A percentile compares a stretch with the other conserved stretches of the same genome.
phyloP scores from a whole-genome alignment of 2,888 invertebrate genomes.

The Pandemis corylana region DNA sequence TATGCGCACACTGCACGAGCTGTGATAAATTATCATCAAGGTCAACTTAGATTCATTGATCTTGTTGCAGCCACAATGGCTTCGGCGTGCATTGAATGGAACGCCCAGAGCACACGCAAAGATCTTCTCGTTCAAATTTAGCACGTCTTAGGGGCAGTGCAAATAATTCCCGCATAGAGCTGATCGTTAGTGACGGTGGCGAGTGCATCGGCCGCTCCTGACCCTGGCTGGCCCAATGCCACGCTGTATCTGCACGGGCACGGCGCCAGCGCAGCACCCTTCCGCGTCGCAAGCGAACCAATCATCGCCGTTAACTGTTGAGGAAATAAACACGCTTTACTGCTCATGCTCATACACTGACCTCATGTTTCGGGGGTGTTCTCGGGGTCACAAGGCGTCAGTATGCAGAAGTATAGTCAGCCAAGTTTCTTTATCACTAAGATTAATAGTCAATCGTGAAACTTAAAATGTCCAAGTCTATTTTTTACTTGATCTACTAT shows the following conservation, averaged over 20 bases:
- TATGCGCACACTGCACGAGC: not conserved
- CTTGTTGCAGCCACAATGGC: not conserved
- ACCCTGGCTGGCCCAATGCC: conserved; percentile 84
- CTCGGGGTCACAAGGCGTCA: not conserved
- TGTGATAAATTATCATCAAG: not conserved
- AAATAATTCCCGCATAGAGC: conserved; percentile 27
- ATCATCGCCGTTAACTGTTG: conserved; percentile 47
- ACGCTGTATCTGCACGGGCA: conserved; percentile 66
- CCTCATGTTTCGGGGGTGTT: conserved; percentile 10
- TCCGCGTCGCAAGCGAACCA: conserved; percentile 76
- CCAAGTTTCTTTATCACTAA: too few species aligned
- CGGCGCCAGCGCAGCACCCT: conserved; percentile 69
- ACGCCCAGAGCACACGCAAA: not conserved
- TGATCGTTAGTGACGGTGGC: conserved; percentile 60
- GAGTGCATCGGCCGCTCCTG: conserved; percentile 82
- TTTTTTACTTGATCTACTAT: too few species aligned
- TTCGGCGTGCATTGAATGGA: not conserved
- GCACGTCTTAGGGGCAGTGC: conserved; percentile 20
- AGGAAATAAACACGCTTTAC: conserved; percentile 30
- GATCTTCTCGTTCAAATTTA: not conserved
- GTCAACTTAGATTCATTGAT: not conserved
- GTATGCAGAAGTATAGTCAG: too few species aligned
- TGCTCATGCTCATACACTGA: conserved; percentile 18
- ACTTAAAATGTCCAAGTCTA: too few species aligned
- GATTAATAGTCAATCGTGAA: too few species aligned